Evolutionary conservation across 2,888 invertebrate genomes (phyloP).

Genomic region (Azorinus chamasolen): DNA sequence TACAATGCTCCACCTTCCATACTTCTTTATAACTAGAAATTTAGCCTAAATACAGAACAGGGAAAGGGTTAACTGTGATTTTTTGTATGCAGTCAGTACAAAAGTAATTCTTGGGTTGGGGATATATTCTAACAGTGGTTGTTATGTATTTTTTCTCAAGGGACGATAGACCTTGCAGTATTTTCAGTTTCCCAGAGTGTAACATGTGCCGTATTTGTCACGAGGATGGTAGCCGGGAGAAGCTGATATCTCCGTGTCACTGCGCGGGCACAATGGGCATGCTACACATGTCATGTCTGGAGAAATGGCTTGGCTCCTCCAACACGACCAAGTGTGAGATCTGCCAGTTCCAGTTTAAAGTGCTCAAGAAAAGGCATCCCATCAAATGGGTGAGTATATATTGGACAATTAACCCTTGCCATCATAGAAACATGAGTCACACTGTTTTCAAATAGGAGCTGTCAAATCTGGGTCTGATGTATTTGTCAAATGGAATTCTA

Average conservation of each 20-base stretch:
- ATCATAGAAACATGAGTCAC: not conserved
- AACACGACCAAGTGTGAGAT: conserved; percentile 92
- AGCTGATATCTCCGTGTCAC: conserved; percentile 88
- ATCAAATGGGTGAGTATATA: conserved; percentile 85
- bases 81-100: too few relatives aligned
- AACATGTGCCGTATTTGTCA: conserved; percentile 88
- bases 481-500: not conserved
- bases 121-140: too few relatives aligned
- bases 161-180: too few relatives aligned
- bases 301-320: conserved; percentile 91
- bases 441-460: not conserved
- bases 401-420: not conserved
- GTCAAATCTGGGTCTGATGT: not conserved
- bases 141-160: too few relatives aligned
- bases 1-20: too few relatives aligned
- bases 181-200: conserved; percentile 22
- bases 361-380: conserved; percentile 88
- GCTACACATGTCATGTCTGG: conserved; percentile 91
- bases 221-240: conserved; percentile 87
- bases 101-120: too few relatives aligned
- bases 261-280: conserved; percentile 91
- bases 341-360: conserved; percentile 90
- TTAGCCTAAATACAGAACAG: too few relatives aligned
- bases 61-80: too few relatives aligned
- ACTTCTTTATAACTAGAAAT: too few relatives aligned